Evolutionary conservation across 2,797 vertebrate genomes (phyloP).

Genomic region (Onychomys torridus): DNA sequence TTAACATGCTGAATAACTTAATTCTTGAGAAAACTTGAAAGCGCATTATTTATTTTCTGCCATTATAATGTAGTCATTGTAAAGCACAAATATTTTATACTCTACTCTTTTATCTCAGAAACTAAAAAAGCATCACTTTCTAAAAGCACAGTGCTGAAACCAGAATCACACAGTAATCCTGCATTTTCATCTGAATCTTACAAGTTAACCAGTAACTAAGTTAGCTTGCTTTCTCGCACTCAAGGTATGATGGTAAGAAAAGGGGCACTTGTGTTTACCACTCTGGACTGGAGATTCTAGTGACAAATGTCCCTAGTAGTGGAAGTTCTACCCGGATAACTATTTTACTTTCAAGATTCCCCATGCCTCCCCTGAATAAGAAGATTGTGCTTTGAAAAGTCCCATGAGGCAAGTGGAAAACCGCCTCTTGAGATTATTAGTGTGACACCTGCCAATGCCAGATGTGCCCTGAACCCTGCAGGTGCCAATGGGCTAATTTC

Average conservation of each 20-base stretch:
- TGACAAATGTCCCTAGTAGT: background rate
- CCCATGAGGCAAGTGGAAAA: background rate
- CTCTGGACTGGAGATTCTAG: background rate
- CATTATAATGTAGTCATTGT: background rate
- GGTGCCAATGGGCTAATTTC: slow-evolving; percentile 73
- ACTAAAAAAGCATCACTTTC: slow-evolving; percentile 15
- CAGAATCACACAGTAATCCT: background rate
- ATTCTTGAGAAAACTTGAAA: slow-evolving; percentile 30
- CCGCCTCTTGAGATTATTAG: slow-evolving; percentile 53
- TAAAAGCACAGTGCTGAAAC: background rate
- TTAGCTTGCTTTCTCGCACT: background rate
- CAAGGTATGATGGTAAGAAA: background rate
- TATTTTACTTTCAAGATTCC: slow-evolving; percentile 30
- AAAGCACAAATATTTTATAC: background rate
- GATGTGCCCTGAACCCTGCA: slow-evolving; percentile 51
- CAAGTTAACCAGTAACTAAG: background rate
- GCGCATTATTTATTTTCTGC: background rate
- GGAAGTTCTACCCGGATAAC: slow-evolving; percentile 17
- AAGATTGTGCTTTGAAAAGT: background rate
- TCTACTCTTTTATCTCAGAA: slow-evolving; percentile 34
- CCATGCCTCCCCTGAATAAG: background rate
- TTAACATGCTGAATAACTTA: slow-evolving; percentile 59
- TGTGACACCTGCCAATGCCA: slow-evolving; percentile 56
- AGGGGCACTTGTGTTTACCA: background rate
- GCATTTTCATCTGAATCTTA: background rate